Percentiles rank a stretch among this genome's conserved stretches.
phyloP scores from a whole-genome alignment of 2,797 vertebrate species.

The Morelia viridis region DNA sequence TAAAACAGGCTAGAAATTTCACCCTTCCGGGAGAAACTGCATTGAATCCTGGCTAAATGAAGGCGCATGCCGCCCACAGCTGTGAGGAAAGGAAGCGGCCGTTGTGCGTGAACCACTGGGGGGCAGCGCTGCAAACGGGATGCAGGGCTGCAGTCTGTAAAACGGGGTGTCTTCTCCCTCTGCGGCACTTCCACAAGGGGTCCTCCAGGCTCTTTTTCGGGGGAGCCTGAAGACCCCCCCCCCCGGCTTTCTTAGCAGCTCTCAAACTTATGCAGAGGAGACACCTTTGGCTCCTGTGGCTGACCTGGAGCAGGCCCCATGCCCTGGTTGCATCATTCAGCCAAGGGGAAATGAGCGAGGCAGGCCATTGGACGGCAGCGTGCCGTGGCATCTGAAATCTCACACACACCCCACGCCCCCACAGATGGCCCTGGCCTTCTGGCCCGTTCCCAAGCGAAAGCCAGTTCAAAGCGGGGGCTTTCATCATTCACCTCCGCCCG shows the following conservation, averaged over 20 bases:
- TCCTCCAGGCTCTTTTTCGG: not conserved
- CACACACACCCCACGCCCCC: not conserved
- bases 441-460: not conserved
- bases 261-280: too few relatives aligned
- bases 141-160: not conserved
- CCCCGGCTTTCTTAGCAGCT: too few relatives aligned
- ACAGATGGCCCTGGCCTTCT: not conserved
- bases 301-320: too few relatives aligned
- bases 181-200: not conserved
- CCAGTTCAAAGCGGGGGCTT: not conserved
- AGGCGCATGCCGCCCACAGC: not conserved
- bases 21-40: not conserved
- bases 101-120: conserved; percentile 34
- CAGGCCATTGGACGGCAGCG: too few relatives aligned
- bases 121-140: conserved; percentile 38
- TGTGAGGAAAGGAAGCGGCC: not conserved
- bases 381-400: too few relatives aligned
- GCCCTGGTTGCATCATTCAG: too few relatives aligned
- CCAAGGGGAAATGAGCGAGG: too few relatives aligned
- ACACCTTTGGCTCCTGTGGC: too few relatives aligned
- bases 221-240: too few relatives aligned
- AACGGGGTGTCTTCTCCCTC: too few relatives aligned
- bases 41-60: not conserved
- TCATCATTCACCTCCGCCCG: not conserved
- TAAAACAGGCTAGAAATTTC: not conserved